Percentiles rank a stretch among this genome's conserved stretches.
phyloP scores from a whole-genome alignment of 2,888 invertebrate genomes.

The Leptinotarsa juncta region DNA sequence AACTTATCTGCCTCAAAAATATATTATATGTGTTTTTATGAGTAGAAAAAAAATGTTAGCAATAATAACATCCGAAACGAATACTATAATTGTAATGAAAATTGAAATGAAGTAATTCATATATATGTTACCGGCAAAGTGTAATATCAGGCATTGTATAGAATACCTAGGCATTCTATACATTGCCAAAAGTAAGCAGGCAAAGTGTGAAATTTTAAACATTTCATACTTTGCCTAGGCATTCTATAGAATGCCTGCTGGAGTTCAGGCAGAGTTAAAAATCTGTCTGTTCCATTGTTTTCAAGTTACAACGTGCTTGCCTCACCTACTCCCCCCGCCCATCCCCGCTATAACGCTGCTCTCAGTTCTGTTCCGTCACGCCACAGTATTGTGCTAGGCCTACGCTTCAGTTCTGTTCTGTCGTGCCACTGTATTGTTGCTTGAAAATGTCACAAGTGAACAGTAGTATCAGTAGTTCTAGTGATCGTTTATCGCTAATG shows the following conservation, averaged over 20 bases:
- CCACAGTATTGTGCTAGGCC: conserved; percentile 1
- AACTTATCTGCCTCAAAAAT: too few relatives aligned
- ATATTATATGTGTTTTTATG: too few relatives aligned
- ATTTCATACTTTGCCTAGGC: conserved; percentile 1
- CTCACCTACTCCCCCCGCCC: conserved; percentile 9
- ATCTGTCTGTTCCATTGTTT: conserved; percentile 17
- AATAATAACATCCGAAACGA: too few relatives aligned
- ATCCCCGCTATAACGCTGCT: not conserved
- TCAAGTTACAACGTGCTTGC: conserved; percentile 19
- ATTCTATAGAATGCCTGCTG: conserved; percentile 3
- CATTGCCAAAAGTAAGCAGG: conserved; percentile 1
- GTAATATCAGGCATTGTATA: conserved; percentile 1
- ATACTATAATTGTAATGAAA: too few relatives aligned
- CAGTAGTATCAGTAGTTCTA: not conserved
- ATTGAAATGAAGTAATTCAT: too few relatives aligned
- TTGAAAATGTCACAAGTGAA: conserved; percentile 1
- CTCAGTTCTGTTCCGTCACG: conserved; percentile 1
- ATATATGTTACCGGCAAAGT: not conserved
- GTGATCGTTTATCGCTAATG: conserved; percentile 22
- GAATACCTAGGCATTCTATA: conserved; percentile 1
- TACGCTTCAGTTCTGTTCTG: conserved; percentile 1
- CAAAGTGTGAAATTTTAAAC: conserved; percentile 1
- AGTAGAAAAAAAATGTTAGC: too few relatives aligned
- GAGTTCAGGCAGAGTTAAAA: conserved; percentile 17
- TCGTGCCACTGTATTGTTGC: conserved; percentile 1